A percentile compares a stretch with the other conserved stretches of the same genome.
These are phyloP conservation scores for Pararge aegeria DNA, from an alignment of 1,140 invertebrate genomes.

Conservation along the genomic window DNA sequence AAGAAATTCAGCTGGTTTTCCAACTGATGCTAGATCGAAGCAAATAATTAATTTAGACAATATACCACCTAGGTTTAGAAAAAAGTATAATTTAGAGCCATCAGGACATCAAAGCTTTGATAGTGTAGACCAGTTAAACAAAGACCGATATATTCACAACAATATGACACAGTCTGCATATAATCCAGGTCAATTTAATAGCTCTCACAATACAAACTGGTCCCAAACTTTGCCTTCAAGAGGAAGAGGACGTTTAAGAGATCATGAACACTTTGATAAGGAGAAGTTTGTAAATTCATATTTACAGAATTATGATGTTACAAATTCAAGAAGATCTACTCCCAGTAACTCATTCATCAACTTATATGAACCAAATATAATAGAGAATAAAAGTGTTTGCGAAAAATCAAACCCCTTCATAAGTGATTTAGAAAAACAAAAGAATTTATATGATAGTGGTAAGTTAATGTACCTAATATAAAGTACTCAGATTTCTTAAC, in stretches of 20 bases:
- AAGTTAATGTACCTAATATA: slow-evolving; percentile 16
- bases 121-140: slow-evolving; percentile 61
- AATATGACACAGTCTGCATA: slow-evolving; percentile 44
- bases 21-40: slow-evolving; percentile 55
- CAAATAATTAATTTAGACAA: slow-evolving; percentile 71
- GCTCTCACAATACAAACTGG: slow-evolving; percentile 58
- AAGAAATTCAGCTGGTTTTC: slow-evolving; percentile 71
- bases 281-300: slow-evolving; percentile 70
- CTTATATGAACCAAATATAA: slow-evolving; percentile 59
- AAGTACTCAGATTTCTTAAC: neutral
- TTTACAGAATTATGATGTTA: slow-evolving; percentile 67
- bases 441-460: slow-evolving; percentile 49
- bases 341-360: slow-evolving; percentile 68
- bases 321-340: slow-evolving; percentile 71
- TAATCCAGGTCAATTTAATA: slow-evolving; percentile 49
- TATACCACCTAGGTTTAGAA: slow-evolving; percentile 75
- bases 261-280: slow-evolving; percentile 71
- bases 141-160: slow-evolving; percentile 49
- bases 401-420: slow-evolving; percentile 40
- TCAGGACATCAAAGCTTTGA: slow-evolving; percentile 69
- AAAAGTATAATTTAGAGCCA: slow-evolving; percentile 72
- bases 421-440: slow-evolving; percentile 44
- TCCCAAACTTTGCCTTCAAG: slow-evolving; percentile 75
- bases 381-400: slow-evolving; percentile 39
- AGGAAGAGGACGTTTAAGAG: slow-evolving; percentile 68